Evolutionary conservation across 2,888 invertebrate species (phyloP), one percentile per base, ranked within the genome.

Genomic region (Beris morrisii): DNA sequence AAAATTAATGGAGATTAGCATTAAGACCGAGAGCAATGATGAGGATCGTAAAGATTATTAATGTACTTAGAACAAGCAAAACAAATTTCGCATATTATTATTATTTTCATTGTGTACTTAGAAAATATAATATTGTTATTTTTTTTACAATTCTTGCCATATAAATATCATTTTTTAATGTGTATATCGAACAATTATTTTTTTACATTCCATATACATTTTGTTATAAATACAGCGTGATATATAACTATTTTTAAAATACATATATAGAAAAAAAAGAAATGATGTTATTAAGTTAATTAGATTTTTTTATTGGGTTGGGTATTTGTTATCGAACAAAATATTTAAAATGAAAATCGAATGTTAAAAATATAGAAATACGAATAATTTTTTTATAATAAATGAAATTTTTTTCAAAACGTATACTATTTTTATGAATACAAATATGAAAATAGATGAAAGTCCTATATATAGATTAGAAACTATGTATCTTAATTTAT

Each of bases 21-120:
- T 56, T 31, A 65, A 56, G 43, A 54, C 50, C 30, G 56, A 65
- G 32, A 56, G 48, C 63, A 68, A 71, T 66, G 71, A 69, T 44
- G 69, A 70, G 38, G 68, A 65, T 54, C 69, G 58, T 50, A 65
- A 68, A 48, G 68, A 53, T 50, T 71, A 69, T 48, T 38, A 38
- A 38, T 3, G 38, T 38, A 38, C 38, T 38, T 38, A 38, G 22
- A 22, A 22, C 22, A 22, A 22, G 22, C 22, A 22, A 22, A 22
- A 22, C 22, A 22, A 22, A 5, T 38, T 38, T 38, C 9, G 38
- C 38, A 38, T 38, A 9, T 38, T 38, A 38, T 38, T 38, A 38
- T 38, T 9, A 38, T 38, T 38, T 9, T 7, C 38, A 38, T 7
- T 9, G 7, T 38, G 38, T 38, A 38, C 38, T 38, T 38, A 38